Conservation (phyloP, 2,113 vertebrate genomes). For the Corythoichthys haematopterus region DNA sequence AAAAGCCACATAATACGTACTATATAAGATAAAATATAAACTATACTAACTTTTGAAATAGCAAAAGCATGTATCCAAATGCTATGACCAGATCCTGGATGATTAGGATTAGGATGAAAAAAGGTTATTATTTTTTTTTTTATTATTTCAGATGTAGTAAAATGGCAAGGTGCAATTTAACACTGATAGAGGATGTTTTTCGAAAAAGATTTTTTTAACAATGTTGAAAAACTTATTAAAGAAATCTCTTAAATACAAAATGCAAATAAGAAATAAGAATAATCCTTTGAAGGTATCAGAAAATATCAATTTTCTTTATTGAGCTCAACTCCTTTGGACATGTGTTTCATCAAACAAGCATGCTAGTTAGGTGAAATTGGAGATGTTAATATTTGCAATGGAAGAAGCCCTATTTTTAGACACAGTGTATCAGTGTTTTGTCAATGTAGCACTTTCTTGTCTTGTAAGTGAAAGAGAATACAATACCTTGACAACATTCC, state of each 20-base stretch:
- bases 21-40: no score
- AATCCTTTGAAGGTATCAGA: constrained; percentile 2
- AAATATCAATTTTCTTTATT: constrained; percentile 18
- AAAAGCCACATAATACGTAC: no score
- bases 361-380: constrained; percentile 20
- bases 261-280: neutral
- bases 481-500: neutral
- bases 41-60: no score
- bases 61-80: no score
- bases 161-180: neutral
- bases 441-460: neutral
- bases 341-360: constrained; percentile 25
- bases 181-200: neutral
- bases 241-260: neutral
- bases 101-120: no score
- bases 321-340: constrained; percentile 6
- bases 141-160: neutral
- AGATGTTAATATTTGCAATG: constrained; percentile 14
- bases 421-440: neutral
- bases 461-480: neutral
- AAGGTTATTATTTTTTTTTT: neutral
- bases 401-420: constrained; percentile 28
- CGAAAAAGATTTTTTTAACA: neutral
- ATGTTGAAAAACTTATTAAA: neutral
- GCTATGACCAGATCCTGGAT: no score